Percentiles rank a stretch among this genome's conserved stretches.
phyloP scores from a whole-genome alignment of 2,888 invertebrate genomes.

The Papilio gigon region DNA sequence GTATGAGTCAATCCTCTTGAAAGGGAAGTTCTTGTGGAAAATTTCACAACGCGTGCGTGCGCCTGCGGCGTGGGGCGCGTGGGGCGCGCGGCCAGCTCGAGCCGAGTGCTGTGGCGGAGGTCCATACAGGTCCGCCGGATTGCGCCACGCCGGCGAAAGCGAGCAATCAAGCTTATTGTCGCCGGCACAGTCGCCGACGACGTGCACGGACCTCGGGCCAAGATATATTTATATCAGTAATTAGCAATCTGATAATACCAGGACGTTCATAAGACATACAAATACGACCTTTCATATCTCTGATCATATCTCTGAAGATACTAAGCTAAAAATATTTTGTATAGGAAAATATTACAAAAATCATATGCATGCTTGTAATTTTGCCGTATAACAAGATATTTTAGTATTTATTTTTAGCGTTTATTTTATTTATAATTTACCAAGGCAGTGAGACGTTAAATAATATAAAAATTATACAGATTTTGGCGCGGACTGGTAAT shows the following conservation, averaged over 20 bases:
- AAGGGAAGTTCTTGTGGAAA: constrained; percentile 21
- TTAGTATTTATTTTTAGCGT: too few relatives aligned
- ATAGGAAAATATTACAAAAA: too few relatives aligned
- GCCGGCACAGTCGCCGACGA: constrained; percentile 39
- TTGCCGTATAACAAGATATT: too few relatives aligned
- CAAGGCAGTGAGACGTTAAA: not conserved
- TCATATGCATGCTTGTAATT: too few relatives aligned
- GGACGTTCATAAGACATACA: not conserved
- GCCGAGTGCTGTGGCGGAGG: constrained; percentile 40
- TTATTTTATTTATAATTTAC: too few relatives aligned
- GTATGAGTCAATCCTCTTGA: constrained; percentile 3
- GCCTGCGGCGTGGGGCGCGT: not conserved
- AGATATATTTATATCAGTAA: too few relatives aligned
- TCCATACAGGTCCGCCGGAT: constrained; percentile 44
- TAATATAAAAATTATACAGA: not conserved
- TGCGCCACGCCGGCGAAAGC: constrained; percentile 45
- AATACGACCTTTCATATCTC: too few relatives aligned
- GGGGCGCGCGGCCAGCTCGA: constrained; percentile 33
- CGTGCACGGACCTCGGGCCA: too few relatives aligned
- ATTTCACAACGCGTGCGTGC: constrained; percentile 29
- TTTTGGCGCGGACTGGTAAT: constrained; percentile 31
- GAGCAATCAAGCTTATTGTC: constrained; percentile 43
- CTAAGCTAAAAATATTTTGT: too few relatives aligned
- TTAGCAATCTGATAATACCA: not conserved
- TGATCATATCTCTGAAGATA: too few relatives aligned